Base-by-base conservation (phyloP, 2,113 vertebrate genomes). In the Antidorcas marsupialis region DNA sequence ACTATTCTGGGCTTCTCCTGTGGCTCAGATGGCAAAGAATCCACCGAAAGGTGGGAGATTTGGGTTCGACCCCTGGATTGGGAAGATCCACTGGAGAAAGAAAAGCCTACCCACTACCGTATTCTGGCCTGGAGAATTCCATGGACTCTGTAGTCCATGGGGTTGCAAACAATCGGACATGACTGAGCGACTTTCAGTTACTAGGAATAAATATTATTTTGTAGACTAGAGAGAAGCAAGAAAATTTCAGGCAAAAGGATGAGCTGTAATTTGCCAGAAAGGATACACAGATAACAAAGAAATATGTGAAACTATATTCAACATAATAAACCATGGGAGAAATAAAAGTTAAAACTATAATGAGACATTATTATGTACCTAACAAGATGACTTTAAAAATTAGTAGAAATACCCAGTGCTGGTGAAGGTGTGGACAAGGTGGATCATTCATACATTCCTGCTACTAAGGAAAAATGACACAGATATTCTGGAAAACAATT, bases 161-260 rank as follows among this genome's bases (percentile, higher is more conserved):
- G 9, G 5, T 71, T 23, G 2, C n/a, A 71, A 71, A 71, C 9
- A 23, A 21, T 21, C 2, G 0, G n/a, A 71, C 67, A 36, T 0
- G 19, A 39, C 19, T 12, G n/a, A 71, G 62, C 5, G 2, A 71
- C 10, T 36, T 36, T 71, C 33, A 71, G 33, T 36, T 91, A 43
- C 30, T 30, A n/a, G 25, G 9, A 94, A 14, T 7, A 86, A 45
- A 5, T 76, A 6, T 52, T 62, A 64, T 43, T 76, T 81, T 93
- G 30, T 25, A 87, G 59, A 23, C 36, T 19, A 33, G 59, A 27
- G 11, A 19, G 16, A 94, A 25, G 17, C 30, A 81, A 53, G 23
- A 67, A 30, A 94, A 45, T 4, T 47, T 59, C 3, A 60, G 7
- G 11, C 7, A 79, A 60, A 64, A 92, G 3, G 81, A 19, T 55